These are phyloP conservation scores for Ostrea edulis DNA, from an alignment of 1,140 invertebrate genomes.

Conservation along the genomic window DNA sequence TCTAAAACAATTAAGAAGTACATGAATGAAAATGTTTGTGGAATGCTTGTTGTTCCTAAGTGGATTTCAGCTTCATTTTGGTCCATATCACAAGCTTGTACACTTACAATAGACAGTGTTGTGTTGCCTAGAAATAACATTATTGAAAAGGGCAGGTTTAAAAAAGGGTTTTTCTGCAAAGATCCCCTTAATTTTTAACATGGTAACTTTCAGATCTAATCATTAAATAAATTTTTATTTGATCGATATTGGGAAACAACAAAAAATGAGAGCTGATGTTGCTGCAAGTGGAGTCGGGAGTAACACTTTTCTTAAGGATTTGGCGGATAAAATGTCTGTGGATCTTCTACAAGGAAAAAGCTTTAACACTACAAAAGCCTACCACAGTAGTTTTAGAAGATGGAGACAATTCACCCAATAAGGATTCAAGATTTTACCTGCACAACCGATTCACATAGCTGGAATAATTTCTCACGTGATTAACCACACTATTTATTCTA, in stretches of 20 bases:
- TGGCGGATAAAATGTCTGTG: conserved; percentile 14
- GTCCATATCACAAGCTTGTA: neutral
- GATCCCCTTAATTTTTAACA: no score
- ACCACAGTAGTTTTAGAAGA: conserved; percentile 16
- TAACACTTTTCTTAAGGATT: no score
- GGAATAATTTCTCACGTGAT: conserved; percentile 25
- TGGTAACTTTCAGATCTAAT: no score
- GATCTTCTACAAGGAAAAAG: conserved; percentile 29
- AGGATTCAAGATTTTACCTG: conserved; percentile 16
- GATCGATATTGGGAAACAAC: neutral
- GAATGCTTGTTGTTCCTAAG: neutral
- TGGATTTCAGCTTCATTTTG: neutral
- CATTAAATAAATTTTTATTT: no score
- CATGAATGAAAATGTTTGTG: no score
- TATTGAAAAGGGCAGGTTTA: neutral
- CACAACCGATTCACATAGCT: conserved; percentile 43
- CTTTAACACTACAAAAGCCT: neutral
- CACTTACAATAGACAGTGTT: neutral
- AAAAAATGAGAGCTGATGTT: no score
- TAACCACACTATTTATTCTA: neutral
- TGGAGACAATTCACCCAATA: neutral
- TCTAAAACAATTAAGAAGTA: no score
- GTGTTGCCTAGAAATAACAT: neutral
- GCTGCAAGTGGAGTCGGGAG: conserved; percentile 16
- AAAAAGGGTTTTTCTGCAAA: neutral